Percentiles rank a stretch among this genome's conserved stretches.
phyloP scores from a whole-genome alignment of 2,888 invertebrate genomes.

The Drosophila conformis region DNA sequence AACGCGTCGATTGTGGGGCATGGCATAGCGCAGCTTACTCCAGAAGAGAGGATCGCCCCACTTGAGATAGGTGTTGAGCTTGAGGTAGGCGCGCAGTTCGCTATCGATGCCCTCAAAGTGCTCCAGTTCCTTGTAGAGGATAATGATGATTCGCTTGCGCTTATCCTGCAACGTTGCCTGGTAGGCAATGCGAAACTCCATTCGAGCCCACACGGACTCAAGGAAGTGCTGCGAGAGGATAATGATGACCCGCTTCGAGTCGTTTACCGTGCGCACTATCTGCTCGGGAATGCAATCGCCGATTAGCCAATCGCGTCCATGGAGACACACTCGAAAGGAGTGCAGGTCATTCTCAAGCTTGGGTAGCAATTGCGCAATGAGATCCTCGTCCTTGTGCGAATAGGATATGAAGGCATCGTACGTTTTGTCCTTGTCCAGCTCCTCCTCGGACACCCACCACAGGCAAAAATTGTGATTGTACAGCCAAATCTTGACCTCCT shows the following conservation, averaged over 20 bases:
- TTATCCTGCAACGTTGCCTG: conserved; percentile 88
- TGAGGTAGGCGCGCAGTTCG: conserved; percentile 89
- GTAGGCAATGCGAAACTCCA: conserved; percentile 91
- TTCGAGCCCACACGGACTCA: conserved; percentile 90
- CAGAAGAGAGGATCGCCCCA: conserved; percentile 93
- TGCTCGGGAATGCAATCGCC: conserved; percentile 90
- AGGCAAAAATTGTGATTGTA: conserved; percentile 87
- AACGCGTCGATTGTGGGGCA: conserved; percentile 86
- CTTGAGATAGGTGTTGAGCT: conserved; percentile 91
- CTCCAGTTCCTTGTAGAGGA: conserved; percentile 90
- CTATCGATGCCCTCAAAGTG: conserved; percentile 87
- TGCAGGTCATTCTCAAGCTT: conserved; percentile 87
- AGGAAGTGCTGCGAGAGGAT: conserved; percentile 89
- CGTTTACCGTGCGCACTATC: conserved; percentile 89
- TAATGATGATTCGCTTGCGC: conserved; percentile 88
- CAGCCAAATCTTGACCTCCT: conserved; percentile 89
- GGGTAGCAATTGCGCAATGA: conserved; percentile 88
- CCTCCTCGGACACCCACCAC: conserved; percentile 88
- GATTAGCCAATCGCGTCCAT: conserved; percentile 90
- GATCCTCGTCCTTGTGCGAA: conserved; percentile 90
- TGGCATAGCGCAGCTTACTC: conserved; percentile 90
- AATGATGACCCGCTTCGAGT: conserved; percentile 89
- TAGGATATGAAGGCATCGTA: conserved; percentile 93
- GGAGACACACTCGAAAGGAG: conserved; percentile 89
- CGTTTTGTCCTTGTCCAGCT: conserved; percentile 87